Percentiles rank a stretch among this genome's conserved stretches.
Conservation (phyloP, 2,888 invertebrate genomes). For the Seira sanloemensis region DNA sequence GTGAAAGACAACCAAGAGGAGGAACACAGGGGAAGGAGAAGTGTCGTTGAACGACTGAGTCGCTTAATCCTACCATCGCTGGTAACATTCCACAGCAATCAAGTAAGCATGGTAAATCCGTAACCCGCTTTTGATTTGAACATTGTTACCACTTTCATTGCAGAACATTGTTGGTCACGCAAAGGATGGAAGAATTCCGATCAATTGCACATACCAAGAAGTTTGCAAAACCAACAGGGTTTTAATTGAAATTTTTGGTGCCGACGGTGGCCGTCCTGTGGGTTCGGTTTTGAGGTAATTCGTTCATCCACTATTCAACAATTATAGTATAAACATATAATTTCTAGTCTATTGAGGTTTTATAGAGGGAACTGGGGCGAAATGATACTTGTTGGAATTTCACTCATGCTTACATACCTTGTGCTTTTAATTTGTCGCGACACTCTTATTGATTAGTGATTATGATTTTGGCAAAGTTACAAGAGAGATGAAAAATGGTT, state of each 20-base stretch:
- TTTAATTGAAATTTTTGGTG: conserved; percentile 62
- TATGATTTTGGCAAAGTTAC: no score
- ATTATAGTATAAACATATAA: no score
- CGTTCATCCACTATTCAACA: no score
- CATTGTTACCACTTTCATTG: neutral
- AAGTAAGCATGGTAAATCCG: neutral
- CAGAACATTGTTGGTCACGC: conserved; percentile 68
- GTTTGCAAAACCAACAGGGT: conserved; percentile 66
- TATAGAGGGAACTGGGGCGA: no score
- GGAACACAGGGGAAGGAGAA: neutral
- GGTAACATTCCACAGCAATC: conserved; percentile 52
- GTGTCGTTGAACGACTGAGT: conserved; percentile 52
- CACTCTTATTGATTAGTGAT: no score
- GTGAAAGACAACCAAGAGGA: conserved; percentile 8
- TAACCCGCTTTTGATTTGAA: neutral
- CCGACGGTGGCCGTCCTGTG: conserved; percentile 58
- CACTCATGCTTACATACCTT: no score
- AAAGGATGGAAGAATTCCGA: conserved; percentile 62
- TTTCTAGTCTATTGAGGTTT: no score
- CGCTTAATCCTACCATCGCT: conserved; percentile 63
- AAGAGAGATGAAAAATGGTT: no score
- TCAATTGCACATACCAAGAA: conserved; percentile 66
- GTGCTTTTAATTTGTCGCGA: no score
- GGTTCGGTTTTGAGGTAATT: conserved; percentile 63
- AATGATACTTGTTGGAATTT: no score